A percentile compares a stretch with the other conserved stretches of the same genome.
These are phyloP conservation scores for Agriopis leucophaearia DNA, from an alignment of 2,888 invertebrate genomes.

Conservation along the genomic window DNA sequence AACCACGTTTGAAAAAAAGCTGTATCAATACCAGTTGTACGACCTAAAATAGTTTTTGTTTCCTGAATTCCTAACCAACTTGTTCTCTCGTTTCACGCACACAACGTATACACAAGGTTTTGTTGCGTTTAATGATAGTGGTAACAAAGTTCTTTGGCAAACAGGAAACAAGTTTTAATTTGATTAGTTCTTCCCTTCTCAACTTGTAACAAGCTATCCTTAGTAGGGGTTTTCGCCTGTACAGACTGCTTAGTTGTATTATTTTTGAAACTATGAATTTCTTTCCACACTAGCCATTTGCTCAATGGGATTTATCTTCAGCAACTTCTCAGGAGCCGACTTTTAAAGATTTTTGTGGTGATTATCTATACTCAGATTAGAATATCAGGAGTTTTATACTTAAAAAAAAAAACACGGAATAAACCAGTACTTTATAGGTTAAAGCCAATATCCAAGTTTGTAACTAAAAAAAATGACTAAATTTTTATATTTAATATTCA, in stretches of 20 bases:
- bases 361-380: no score
- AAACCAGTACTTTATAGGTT: no score
- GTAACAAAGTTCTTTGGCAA: constrained; percentile 46
- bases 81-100: constrained; percentile 21
- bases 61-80: background rate
- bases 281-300: no score
- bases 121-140: constrained; percentile 45
- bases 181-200: constrained; percentile 65
- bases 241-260: constrained; percentile 52
- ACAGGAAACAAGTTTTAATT: constrained; percentile 67
- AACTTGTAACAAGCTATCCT: constrained; percentile 58
- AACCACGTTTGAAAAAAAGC: no score
- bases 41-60: background rate
- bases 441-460: no score
- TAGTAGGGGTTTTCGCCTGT: constrained; percentile 53
- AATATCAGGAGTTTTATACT: no score
- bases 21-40: background rate
- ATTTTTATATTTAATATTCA: no score
- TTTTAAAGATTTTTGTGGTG: no score
- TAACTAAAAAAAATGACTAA: no score
- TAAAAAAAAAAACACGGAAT: no score
- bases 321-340: no score
- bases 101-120: constrained; percentile 23
- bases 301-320: no score
- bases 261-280: constrained; percentile 36